Evolutionary conservation across 2,888 invertebrate species (phyloP), one percentile per base, ranked within the genome.

Genomic region (Leptopilina myrica): DNA sequence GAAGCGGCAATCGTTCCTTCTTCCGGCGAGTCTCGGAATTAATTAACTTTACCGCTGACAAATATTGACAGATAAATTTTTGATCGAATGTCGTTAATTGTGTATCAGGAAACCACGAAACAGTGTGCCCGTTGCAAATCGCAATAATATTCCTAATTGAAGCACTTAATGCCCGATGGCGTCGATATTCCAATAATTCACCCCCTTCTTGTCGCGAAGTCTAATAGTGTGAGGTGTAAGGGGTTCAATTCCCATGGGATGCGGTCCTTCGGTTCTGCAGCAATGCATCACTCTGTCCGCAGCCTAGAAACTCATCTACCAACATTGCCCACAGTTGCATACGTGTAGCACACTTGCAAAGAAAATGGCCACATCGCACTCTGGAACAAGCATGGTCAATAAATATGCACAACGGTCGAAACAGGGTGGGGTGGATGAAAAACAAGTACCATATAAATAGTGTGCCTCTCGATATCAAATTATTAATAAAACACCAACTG

Each of bases 241-340:
- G 89, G 88, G 89, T 86, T 90, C 89, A 89, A 89, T 89, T 91
- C 91, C 89, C 91, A 80, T 87, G 90, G 90, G 91, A 89, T 81
- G 78, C 78, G 80, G 82, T 84, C 84, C 85, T 85, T 84, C 80
- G 85, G 88, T 88, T 90, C 86, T 86, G 84, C 84, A 87, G 90
- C 90, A 89, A 91, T 91, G 89, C 90, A 91, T 91, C 91, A 91
- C 91, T 88, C 82, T 83, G 91, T 91, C 91, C 90, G 88, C 91
- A 91, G 89, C 83, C 88, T 87, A 90, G 91, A 91, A 91, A 91
- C 90, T 91, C 91, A 90, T 88, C 80, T 80, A 80, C 80, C 49
- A 59, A 76, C n/a, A 64, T 56, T 56, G n/a, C 69, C 40, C 49
- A 46, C 7, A 8, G 46, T 20, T 49, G 46, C 40, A 8, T 6